phyloP scores from a whole-genome alignment of 2,797 vertebrate genomes.

The Coregonus sp. region DNA sequence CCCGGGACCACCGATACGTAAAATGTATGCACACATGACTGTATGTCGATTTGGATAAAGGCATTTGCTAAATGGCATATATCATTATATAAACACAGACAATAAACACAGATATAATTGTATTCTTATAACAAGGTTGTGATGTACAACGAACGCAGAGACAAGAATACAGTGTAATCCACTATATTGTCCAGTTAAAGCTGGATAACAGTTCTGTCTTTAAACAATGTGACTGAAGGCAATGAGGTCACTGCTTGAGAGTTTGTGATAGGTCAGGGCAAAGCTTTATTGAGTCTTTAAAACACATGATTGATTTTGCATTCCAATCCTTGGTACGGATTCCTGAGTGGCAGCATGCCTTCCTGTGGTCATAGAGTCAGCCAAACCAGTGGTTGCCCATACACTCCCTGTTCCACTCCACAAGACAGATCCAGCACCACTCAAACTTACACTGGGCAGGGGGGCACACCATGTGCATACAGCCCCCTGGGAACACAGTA shows the following conservation, averaged over 20 bases:
- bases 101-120: background rate
- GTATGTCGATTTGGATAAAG: background rate
- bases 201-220: background rate
- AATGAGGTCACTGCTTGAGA: conserved; percentile 1
- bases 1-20: too few relatives aligned
- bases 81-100: too few relatives aligned
- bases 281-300: conserved; percentile 3
- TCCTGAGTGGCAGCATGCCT: background rate
- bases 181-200: background rate
- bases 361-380: conserved; percentile 46
- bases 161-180: background rate
- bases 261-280: background rate
- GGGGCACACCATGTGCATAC: conserved; percentile 93
- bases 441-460: conserved; percentile 81
- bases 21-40: too few relatives aligned
- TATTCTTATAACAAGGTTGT: conserved; percentile 14
- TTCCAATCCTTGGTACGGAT: background rate
- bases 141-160: conserved; percentile 11
- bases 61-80: background rate
- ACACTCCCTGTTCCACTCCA: conserved; percentile 88
- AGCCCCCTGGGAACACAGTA: conserved; percentile 80
- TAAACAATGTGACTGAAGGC: background rate
- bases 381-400: conserved; percentile 96
- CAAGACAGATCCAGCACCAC: conserved; percentile 90
- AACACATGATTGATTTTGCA: background rate